Base-by-base conservation (phyloP, 2,888 invertebrate species). In the Drosophila acutilabella region DNA sequence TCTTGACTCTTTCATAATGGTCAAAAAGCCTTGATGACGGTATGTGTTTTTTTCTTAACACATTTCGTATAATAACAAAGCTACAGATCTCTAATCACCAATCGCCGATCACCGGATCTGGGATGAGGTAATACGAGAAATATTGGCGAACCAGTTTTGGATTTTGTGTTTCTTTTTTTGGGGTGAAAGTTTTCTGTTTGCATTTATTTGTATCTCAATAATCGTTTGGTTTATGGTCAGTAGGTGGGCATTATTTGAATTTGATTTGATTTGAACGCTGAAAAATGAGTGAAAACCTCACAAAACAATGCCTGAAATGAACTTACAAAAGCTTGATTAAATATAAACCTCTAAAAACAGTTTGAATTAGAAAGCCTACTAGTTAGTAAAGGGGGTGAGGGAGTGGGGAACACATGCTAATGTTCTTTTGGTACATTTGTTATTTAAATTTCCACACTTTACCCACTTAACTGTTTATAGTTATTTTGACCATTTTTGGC, bases 121-220 rank as follows among this genome's bases (percentile, higher is more conserved):
- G 18, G 67, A 80, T 81, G 82, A 85, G 82, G 82, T 82, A 82
- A 82, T 85, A 82, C 44, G 53, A 74, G 66, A 74, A 71, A 74
- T 76, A 66, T 81, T 85, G 78, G 80, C 86, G 69, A 78, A 85
- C 85, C 80, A 80, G 82, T 82, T 82, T 70, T 18, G 58, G 26
- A 45, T 73, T 57, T 65, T 64, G 65, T 79, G 61, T 62, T 26
- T 58, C 52, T 53, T 16, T 57, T 16, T 54, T 65, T 59, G 33
- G 67, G 80, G 82, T 78, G 82, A 81, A 81, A 81, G 81, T 84
- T 81, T 23, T 23, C 23, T 23, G 23, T 23, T 23, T 23, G 23
- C 23, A 23, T 23, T 23, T 67, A 57, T 72, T 72, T 57, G 68
- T 44, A 47, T 53, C 45, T 60, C 23, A 44, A 20, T 45, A 42